Base-by-base conservation (phyloP, 2,888 invertebrate species). In the Thymelicus lineola region DNA sequence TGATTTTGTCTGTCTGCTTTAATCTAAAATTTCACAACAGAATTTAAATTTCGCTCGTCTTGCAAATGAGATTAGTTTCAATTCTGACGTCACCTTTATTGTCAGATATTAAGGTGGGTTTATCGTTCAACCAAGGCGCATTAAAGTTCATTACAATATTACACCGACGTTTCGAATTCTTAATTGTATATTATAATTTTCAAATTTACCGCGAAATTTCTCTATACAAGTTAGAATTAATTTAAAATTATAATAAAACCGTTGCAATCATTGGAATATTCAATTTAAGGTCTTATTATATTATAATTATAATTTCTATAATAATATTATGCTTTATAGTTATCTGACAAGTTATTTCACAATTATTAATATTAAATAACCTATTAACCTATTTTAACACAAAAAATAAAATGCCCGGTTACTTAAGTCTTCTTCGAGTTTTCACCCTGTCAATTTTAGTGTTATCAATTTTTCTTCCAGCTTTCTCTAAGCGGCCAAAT, bases 131-230 rank as follows among this genome's bases (percentile, higher is more conserved):
- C 65, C 72, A 74, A 75, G 72, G 71, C 71, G 71, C 76, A 75
- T 77, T 76, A 76, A 76, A 75, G 35, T 70, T 71, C 71, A 64
- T 73, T 70, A 73, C 74, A 72, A 72, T 66, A 66, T 57, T 71
- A 69, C 66, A 53, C 68, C 59, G 59, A 69, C 68, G 70, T 66
- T 74, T 63, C 64, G 71, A 74, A 73, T 71, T 74, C 73, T 70
- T 73, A 76, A 78, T 75, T 73, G 73, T 73, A 55, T 28, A 53
- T 6, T 17, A 17, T 50, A 10, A 20, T 20, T 0, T 6, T 53
- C 12, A 10, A 12, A 12, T 53, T 53, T 53, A 20, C 12, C 20
- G 10, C 4, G 53, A 28, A 53, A 20, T 10, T 28, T 53, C 42
- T 28, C 28, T 28, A 28, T 0, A 28, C 28, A 28, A 28, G 28